Evolutionary conservation across 35 echinoderm and acorn worm genomes (phyloP), one percentile per base, ranked within the genome.

Genomic region (Diadema setosum): DNA sequence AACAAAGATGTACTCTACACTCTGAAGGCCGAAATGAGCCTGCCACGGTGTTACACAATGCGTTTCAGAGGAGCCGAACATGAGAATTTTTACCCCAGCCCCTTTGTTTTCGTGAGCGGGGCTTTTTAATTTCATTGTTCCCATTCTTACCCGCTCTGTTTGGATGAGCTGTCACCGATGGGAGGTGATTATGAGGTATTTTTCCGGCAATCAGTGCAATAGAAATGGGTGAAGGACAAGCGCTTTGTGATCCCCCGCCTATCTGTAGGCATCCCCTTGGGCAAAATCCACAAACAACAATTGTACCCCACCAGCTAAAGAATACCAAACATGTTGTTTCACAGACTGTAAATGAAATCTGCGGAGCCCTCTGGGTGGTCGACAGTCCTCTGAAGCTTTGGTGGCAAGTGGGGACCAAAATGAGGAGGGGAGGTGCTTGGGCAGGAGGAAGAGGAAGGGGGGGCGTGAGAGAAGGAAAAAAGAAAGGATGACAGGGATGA

Each of bases 221-320:
- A 78, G 73, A 78, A 78, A 44, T 78, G 25, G 73, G 73, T 78
- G 73, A 78, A 78, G 73, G 73, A 44, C 73, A 41, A 42, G 20
- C 39, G 73, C 73, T 78, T 78, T 78, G 40, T 78, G 40, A 78
- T 78, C 73, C 40, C 44, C 40, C 40, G 40, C 73, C 39, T 78
- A 36, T 78, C 73, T 78, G 73, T 44, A 42, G 73, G 73, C 73
- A 78, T 78, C 73, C 73, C 73, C 73, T 78, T 35, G 40, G 73
- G 73, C 73, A 35, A 78, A 78, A 35, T 78, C 73, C 27, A 36
- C 35, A 78, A 21, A 39, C 3, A 39, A 78, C 73, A 78, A 78
- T 78, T 39, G 73, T 26, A 78, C 40, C 44, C 44, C 44, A 78
- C 73, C 73, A 44, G 73, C 15, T 41, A 35, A n/a, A 42, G 44